Conservation (phyloP, 1,140 invertebrate genomes). For the Charaxes varanes region DNA sequence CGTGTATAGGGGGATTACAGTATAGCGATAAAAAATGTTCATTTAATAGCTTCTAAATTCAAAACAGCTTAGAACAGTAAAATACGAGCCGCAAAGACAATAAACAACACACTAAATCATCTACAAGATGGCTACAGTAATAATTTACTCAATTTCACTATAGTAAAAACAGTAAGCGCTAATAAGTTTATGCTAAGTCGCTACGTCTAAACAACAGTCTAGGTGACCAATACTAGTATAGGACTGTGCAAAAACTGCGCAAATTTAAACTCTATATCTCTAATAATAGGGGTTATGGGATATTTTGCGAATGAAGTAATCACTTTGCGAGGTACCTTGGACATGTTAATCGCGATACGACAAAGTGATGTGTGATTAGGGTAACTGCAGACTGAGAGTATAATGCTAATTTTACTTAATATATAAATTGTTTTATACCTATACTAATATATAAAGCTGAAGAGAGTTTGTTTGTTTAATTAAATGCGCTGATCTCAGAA, state of each 20-base stretch:
- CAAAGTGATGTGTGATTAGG: conserved; percentile 21
- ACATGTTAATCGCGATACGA: conserved; percentile 25
- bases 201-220: conserved; percentile 6
- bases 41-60: too few relatives aligned
- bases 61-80: background rate
- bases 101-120: conserved; percentile 4
- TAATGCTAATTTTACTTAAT: too few relatives aligned
- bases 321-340: conserved; percentile 13
- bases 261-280: background rate
- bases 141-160: conserved; percentile 9
- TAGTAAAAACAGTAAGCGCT: conserved; percentile 11
- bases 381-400: background rate
- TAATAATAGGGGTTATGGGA: background rate
- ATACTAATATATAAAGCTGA: too few relatives aligned
- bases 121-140: background rate
- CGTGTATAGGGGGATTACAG: too few relatives aligned
- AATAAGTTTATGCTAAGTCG: conserved; percentile 9
- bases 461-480: too few relatives aligned
- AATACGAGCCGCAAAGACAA: background rate
- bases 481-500: too few relatives aligned
- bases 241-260: too few relatives aligned
- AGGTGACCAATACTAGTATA: too few relatives aligned
- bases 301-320: conserved; percentile 6
- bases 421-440: too few relatives aligned
- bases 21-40: too few relatives aligned